Evolutionary conservation across 2,113 vertebrate genomes (phyloP).

Genomic region (Aspiorhynchus laticeps): DNA sequence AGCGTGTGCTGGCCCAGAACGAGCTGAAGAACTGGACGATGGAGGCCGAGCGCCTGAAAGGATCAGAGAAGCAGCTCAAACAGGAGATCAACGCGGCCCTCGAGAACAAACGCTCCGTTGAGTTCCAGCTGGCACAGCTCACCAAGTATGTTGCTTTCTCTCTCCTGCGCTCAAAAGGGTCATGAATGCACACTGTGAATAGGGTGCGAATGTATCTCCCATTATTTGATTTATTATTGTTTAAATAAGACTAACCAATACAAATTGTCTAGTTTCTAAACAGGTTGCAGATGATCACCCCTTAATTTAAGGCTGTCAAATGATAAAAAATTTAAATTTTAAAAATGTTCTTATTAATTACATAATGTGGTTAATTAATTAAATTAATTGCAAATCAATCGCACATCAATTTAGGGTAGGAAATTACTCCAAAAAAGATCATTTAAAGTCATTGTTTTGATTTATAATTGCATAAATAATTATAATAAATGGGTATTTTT

Average conservation of each 20-base stretch:
- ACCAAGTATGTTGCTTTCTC: conserved; percentile 84
- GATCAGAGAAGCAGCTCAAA: conserved; percentile 95
- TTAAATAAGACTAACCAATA: too few species aligned
- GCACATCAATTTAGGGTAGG: too few species aligned
- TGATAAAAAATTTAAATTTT: neutral
- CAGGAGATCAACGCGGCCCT: conserved; percentile 92
- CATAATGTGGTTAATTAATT: too few species aligned
- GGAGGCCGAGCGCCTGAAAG: conserved; percentile 89
- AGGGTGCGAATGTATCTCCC: neutral
- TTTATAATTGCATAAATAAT: too few species aligned
- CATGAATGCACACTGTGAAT: neutral
- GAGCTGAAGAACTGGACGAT: conserved; percentile 88
- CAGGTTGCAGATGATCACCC: neutral
- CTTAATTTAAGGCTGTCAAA: neutral
- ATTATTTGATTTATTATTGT: neutral
- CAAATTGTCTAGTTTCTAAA: neutral
- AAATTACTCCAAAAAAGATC: too few species aligned
- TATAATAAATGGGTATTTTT: too few species aligned
- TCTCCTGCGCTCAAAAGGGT: neutral
- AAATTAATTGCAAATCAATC: too few species aligned
- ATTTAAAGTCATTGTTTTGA: too few species aligned
- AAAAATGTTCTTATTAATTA: too few species aligned
- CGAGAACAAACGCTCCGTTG: conserved; percentile 92
- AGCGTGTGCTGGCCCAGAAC: conserved; percentile 82
- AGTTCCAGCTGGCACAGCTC: conserved; percentile 95